Conservation (phyloP, 2,888 invertebrate genomes). For the Prosapia bicincta region DNA sequence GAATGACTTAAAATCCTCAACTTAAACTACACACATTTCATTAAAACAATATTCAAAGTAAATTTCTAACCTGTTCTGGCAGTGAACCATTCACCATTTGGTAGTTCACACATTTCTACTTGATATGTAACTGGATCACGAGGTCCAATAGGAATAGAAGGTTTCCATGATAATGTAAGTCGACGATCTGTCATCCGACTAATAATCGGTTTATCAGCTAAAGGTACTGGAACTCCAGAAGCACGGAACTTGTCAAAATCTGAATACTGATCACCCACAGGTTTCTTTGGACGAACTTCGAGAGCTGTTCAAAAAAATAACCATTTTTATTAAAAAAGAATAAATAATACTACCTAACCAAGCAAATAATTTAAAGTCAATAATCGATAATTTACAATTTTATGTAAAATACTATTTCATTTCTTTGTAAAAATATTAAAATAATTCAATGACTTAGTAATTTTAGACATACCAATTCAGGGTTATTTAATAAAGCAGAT, state of each 20-base stretch:
- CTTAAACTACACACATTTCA: too few species aligned
- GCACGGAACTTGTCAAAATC: conserved; percentile 81
- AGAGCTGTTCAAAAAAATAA: conserved; percentile 50
- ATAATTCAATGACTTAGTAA: too few species aligned
- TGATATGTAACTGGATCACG: conserved; percentile 90
- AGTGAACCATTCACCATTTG: conserved; percentile 91
- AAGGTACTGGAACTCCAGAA: conserved; percentile 80
- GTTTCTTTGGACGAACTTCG: conserved; percentile 50
- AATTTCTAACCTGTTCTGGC: conserved; percentile 79
- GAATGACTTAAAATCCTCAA: too few species aligned
- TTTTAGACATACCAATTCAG: too few species aligned
- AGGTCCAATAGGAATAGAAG: conserved; percentile 84
- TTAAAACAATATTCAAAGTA: too few species aligned
- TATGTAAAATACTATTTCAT: too few species aligned
- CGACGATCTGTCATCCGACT: conserved; percentile 87
- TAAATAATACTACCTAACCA: too few species aligned
- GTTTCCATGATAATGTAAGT: conserved; percentile 89
- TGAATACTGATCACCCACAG: conserved; percentile 66
- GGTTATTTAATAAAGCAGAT: too few species aligned
- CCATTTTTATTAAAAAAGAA: too few species aligned
- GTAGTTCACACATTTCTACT: conserved; percentile 88
- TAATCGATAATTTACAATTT: too few species aligned
- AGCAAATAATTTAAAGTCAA: too few species aligned
- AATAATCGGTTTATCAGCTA: conserved; percentile 88
- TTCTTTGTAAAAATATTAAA: too few species aligned